These are phyloP conservation scores for Carabus problematicus DNA, from an alignment of 2,888 invertebrate genomes.

Conservation along the genomic window DNA sequence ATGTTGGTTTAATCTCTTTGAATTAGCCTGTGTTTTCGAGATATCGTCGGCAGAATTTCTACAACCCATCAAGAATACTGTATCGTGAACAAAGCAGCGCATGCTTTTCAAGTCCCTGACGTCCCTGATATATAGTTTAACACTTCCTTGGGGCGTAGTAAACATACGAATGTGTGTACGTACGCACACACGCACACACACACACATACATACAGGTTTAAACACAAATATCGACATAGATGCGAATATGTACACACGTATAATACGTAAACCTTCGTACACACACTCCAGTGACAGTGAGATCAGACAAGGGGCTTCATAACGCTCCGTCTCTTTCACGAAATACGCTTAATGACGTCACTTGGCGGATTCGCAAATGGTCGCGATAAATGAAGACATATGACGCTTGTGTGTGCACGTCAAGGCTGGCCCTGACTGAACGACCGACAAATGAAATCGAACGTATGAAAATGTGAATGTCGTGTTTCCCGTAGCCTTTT, in stretches of 20 bases:
- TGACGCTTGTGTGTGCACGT: constrained; percentile 14
- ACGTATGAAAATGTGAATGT: constrained; percentile 19
- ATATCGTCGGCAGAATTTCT: too few species aligned
- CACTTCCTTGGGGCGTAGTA: constrained; percentile 18
- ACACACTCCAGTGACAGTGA: constrained; percentile 1
- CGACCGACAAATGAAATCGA: constrained; percentile 18
- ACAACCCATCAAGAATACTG: too few species aligned
- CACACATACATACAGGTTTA: background rate
- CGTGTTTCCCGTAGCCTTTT: background rate
- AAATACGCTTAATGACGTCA: constrained; percentile 6
- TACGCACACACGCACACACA: constrained; percentile 1
- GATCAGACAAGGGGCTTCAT: background rate
- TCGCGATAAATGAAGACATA: constrained; percentile 28
- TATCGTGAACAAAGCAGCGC: constrained; percentile 25
- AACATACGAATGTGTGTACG: constrained; percentile 9
- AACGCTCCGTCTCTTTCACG: background rate
- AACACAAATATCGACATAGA: background rate
- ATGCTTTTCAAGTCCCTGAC: constrained; percentile 13
- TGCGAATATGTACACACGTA: background rate
- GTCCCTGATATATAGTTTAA: constrained; percentile 10
- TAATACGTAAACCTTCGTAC: background rate
- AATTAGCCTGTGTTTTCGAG: too few species aligned
- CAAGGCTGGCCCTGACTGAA: background rate
- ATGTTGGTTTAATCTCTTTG: too few species aligned
- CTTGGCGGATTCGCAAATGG: constrained; percentile 10